Evolutionary conservation across 2,888 invertebrate species (phyloP), one percentile per base, ranked within the genome.

Genomic region (Nasonia oneida): DNA sequence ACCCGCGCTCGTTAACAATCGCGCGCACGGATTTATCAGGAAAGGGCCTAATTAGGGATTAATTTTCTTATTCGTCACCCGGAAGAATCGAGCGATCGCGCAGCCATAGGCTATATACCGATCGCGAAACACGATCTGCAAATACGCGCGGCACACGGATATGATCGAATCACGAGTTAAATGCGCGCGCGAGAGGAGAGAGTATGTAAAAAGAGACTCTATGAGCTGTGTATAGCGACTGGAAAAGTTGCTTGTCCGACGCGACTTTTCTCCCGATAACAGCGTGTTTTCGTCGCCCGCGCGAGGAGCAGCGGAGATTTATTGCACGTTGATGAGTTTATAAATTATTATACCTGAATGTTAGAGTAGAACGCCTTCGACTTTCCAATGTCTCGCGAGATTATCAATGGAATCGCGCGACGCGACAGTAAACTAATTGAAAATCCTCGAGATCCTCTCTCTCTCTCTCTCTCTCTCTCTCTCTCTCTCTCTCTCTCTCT

Each of bases 121-220:
- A 81, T 82, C 75, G 50, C 37, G 50, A 47, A 37, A 75, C 75
- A 67, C 75, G 67, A 82, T 75, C 74, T 47, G 37, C 29, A 3
- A 23, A 14, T 29, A 12, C 23, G 18, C 71, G 37, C n/a, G n/a
- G 53, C 23, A 33, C 70, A 14, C 5, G 37, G 8, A n/a, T 14
- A 33, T 47, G 86, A 87, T 88, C 88, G 88, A 87, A 88, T 87
- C 87, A 87, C 87, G 84, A 83, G 83, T 77, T 83, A 77, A 83
- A 77, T 70, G 67, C 50, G 80, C 81, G 53, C 76, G 78, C 39
- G 79, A 42, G 57, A 74, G 79, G 78, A 67, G 29, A 47, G 80
- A 42, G 57, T 67, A 86, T 86, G 87, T 78, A 86, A 87, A 84
- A 85, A 83, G 84, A 74, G 64, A 84, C 39, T 29, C 29, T 29